These are phyloP conservation scores for Hozukius guyotensis DNA, from an alignment of 2,797 vertebrate species.

Conservation along the genomic window DNA sequence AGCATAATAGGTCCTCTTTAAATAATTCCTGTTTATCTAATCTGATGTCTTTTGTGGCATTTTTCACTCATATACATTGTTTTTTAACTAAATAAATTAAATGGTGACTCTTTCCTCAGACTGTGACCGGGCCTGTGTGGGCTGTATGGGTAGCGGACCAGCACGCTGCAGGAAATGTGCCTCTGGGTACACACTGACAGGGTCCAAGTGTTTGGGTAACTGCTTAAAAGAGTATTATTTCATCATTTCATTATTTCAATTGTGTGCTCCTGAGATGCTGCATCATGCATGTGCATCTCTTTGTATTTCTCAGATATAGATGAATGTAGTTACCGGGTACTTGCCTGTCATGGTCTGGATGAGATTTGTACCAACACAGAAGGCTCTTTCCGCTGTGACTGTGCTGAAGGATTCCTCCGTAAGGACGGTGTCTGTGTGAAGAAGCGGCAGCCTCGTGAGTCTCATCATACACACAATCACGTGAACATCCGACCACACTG, in stretches of 20 bases:
- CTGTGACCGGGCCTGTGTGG: slow-evolving; percentile 90
- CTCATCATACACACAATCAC: not conserved
- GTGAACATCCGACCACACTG: not conserved
- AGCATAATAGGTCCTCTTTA: too few relatives aligned
- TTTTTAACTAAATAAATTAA: not conserved
- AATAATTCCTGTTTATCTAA: not conserved
- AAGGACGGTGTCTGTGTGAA: slow-evolving; percentile 82
- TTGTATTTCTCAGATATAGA: slow-evolving; percentile 82
- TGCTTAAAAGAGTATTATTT: not conserved
- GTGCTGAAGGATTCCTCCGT: slow-evolving; percentile 83
- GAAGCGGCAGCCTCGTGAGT: slow-evolving; percentile 84
- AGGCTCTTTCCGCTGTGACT: slow-evolving; percentile 90
- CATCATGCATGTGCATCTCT: not conserved
- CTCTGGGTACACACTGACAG: slow-evolving; percentile 87
- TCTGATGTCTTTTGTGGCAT: not conserved
- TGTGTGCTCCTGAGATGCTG: not conserved
- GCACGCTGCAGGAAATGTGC: slow-evolving; percentile 94
- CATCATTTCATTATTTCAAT: too few relatives aligned
- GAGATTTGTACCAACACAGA: slow-evolving; percentile 90
- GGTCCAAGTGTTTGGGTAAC: slow-evolving; percentile 92
- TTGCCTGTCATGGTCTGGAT: slow-evolving; percentile 86
- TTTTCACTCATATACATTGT: not conserved
- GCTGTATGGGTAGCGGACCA: slow-evolving; percentile 92
- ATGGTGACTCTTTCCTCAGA: slow-evolving; percentile 71
- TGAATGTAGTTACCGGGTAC: slow-evolving; percentile 86